A percentile compares a stretch with the other conserved stretches of the same genome.
These are phyloP conservation scores for Drosophila erecta DNA, from an alignment of 1,140 invertebrate genomes.

Conservation along the genomic window DNA sequence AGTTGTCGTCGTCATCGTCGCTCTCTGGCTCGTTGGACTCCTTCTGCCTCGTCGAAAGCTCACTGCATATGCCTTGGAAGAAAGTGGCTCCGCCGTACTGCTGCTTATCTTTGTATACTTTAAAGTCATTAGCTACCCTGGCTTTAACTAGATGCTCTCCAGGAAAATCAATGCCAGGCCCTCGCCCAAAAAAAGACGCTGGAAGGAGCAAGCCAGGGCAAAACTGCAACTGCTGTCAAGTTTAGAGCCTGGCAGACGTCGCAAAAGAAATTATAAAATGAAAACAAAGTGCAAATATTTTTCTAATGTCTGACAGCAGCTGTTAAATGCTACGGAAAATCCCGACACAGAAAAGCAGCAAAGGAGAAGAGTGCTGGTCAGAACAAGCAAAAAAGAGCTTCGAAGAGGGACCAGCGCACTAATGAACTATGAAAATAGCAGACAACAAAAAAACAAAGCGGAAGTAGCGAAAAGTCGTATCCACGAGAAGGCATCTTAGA, in stretches of 20 bases:
- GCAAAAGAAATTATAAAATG: constrained; percentile 62
- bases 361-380: constrained; percentile 22
- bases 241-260: constrained; percentile 48
- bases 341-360: constrained; percentile 12
- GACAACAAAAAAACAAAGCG: constrained; percentile 52
- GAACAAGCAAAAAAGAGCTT: neutral
- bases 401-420: constrained; percentile 33
- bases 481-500: constrained; percentile 15
- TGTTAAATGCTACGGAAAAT: constrained; percentile 53
- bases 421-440: constrained; percentile 72
- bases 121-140: constrained; percentile 73
- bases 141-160: constrained; percentile 55
- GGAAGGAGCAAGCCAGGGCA: neutral
- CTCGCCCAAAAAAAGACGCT: neutral
- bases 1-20: constrained; percentile 64
- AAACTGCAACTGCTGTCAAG: constrained; percentile 46
- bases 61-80: constrained; percentile 44
- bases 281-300: constrained; percentile 73
- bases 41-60: constrained; percentile 1
- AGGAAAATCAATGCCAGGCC: constrained; percentile 55
- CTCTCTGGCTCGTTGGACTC: constrained; percentile 25
- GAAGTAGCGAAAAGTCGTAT: constrained; percentile 19
- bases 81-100: constrained; percentile 32
- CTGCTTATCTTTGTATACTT: constrained; percentile 73
- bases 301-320: constrained; percentile 70